A percentile compares a stretch with the other conserved stretches of the same genome.
These are phyloP conservation scores for Neolamprologus falcicula DNA, from an alignment of 2,113 vertebrate genomes.

Conservation along the genomic window DNA sequence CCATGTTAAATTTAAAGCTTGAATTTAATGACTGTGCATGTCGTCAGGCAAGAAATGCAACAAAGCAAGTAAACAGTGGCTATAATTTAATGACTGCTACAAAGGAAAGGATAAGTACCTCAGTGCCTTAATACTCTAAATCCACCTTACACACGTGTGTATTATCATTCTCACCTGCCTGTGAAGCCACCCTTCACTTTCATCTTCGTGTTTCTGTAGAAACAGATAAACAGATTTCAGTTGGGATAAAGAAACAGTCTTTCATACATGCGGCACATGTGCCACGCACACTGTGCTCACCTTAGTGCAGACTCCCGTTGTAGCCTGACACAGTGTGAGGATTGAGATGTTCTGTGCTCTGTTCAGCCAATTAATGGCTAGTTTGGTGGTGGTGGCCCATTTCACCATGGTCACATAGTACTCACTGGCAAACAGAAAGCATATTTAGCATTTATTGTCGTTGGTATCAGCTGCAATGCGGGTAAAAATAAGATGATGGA, in stretches of 20 bases:
- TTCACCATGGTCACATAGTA: conserved; percentile 97
- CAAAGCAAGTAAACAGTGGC: not conserved
- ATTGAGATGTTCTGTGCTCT: conserved; percentile 94
- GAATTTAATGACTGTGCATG: not conserved
- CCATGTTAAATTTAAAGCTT: not conserved
- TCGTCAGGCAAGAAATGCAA: not conserved
- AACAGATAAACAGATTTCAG: not conserved
- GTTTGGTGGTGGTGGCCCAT: conserved; percentile 94
- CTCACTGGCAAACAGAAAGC: conserved; percentile 72
- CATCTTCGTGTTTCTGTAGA: conserved; percentile 93
- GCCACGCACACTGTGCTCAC: conserved; percentile 44
- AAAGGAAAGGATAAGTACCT: not conserved
- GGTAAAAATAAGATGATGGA: not conserved
- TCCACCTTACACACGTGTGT: not conserved
- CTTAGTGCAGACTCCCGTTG: conserved; percentile 94
- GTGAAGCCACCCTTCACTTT: conserved; percentile 90
- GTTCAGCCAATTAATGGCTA: conserved; percentile 97
- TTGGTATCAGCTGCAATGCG: not conserved
- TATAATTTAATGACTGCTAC: not conserved
- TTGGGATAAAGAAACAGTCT: not conserved
- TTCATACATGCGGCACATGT: not conserved
- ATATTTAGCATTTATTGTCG: not conserved
- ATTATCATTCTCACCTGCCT: conserved; percentile 79
- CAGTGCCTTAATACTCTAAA: not conserved
- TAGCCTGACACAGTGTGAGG: conserved; percentile 90